phyloP scores from a whole-genome alignment of 2,113 vertebrate species.

The Acanthochromis polyacanthus region DNA sequence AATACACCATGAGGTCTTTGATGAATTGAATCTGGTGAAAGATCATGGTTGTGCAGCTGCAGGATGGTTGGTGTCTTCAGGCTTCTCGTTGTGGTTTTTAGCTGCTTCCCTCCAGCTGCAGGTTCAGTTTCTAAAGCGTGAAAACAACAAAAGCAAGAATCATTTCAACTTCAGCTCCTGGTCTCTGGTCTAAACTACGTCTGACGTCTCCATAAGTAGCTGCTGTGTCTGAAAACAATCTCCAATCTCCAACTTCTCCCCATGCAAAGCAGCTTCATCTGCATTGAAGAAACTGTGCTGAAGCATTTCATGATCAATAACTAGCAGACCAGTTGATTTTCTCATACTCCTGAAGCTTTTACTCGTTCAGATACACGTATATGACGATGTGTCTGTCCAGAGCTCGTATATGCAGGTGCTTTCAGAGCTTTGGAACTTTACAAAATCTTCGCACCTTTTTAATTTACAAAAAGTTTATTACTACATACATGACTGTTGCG shows the following conservation, averaged over 20 bases:
- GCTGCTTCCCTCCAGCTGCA: neutral
- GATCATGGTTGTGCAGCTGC: neutral
- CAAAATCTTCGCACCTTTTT: neutral
- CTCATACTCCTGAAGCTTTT: neutral
- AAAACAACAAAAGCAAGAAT: neutral
- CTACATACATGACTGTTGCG: neutral
- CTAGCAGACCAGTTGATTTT: neutral
- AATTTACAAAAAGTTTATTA: slow-evolving; percentile 4
- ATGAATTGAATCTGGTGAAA: neutral
- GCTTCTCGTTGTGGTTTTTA: neutral
- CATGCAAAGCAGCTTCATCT: neutral
- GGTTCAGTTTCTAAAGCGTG: neutral
- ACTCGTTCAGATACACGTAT: neutral
- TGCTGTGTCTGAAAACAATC: neutral
- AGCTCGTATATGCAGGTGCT: neutral
- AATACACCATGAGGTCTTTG: neutral
- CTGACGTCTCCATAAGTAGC: neutral
- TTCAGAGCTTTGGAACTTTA: slow-evolving; percentile 8
- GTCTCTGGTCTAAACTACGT: too few species aligned
- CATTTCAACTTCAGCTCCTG: neutral
- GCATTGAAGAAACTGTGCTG: neutral
- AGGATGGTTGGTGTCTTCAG: neutral
- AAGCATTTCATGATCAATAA: neutral
- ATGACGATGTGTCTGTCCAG: neutral
- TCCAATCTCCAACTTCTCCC: too few species aligned